A percentile compares a stretch with the other conserved stretches of the same genome.
phyloP scores from a whole-genome alignment of 2,113 vertebrate genomes.

The Ovibos moschatus region DNA sequence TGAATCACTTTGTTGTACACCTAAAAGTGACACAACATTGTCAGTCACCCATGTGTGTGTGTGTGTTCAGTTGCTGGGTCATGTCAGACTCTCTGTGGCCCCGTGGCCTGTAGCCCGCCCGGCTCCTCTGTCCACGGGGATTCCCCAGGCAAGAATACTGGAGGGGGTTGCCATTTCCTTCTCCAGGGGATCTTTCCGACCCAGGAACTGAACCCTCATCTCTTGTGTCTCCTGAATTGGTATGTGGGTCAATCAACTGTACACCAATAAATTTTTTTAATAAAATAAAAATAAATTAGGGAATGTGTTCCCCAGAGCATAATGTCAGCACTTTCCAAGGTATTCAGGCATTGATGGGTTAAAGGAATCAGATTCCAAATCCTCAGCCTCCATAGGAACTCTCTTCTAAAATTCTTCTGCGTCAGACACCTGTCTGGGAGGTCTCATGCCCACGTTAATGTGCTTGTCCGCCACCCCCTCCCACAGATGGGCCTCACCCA shows the following conservation, averaged over 20 bases:
- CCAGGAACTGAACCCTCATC: not conserved
- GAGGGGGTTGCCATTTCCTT: not conserved
- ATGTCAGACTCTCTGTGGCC: too few relatives aligned
- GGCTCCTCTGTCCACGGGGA: too few relatives aligned
- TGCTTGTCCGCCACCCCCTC: not conserved
- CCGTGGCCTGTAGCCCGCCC: fast-evolving
- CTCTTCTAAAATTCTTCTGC: not conserved
- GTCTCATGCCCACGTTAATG: too few relatives aligned
- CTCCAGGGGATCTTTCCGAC: not conserved
- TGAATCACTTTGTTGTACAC: not conserved
- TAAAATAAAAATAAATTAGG: not conserved
- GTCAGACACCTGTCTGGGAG: not conserved
- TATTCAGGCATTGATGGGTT: not conserved
- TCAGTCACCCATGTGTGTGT: too few relatives aligned
- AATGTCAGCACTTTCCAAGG: not conserved
- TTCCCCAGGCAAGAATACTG: too few relatives aligned
- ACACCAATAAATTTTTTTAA: not conserved
- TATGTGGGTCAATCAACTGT: not conserved
- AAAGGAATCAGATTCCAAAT: not conserved
- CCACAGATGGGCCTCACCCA: not conserved
- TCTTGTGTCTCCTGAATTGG: not conserved
- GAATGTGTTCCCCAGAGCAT: not conserved
- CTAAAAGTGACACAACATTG: not conserved
- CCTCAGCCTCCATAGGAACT: not conserved
- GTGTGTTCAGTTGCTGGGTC: too few relatives aligned